phyloP scores from a whole-genome alignment of 2,113 vertebrate species.

The Rhegmatorhina hoffmannsi region DNA sequence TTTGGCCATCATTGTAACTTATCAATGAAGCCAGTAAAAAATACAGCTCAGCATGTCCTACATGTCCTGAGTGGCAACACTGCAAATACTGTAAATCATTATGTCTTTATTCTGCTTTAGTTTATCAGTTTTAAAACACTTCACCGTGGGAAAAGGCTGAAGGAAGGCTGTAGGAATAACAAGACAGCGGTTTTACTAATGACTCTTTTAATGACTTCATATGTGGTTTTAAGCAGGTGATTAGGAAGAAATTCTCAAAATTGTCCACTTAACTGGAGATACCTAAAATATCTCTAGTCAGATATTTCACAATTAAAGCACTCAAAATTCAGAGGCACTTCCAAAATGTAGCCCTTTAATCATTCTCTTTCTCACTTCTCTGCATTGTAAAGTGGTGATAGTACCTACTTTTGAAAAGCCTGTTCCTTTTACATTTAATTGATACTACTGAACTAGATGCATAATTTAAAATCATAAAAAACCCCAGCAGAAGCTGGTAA shows the following conservation, averaged over 20 bases:
- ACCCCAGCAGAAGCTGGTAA: neutral
- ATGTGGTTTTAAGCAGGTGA: neutral
- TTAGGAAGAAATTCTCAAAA: neutral
- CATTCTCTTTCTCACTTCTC: neutral
- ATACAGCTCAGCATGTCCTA: neutral
- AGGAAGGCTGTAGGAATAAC: neutral
- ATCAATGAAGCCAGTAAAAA: neutral
- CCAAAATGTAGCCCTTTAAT: neutral
- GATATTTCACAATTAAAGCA: constrained; percentile 1
- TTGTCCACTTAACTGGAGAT: neutral
- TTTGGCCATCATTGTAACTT: neutral
- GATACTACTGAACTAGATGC: neutral
- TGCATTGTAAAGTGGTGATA: neutral
- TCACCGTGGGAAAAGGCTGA: neutral
- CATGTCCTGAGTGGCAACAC: neutral
- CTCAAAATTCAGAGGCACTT: neutral
- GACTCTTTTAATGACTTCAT: neutral
- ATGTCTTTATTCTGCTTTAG: neutral
- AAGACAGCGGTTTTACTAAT: neutral
- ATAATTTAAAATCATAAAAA: neutral
- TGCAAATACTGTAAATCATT: neutral
- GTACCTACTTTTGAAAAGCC: neutral
- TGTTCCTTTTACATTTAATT: neutral
- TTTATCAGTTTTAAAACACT: neutral
- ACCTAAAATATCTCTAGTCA: neutral